Evolutionary conservation across 35 echinoderm and acorn worm species (phyloP).

Genomic region (Ophioderma brevispina): DNA sequence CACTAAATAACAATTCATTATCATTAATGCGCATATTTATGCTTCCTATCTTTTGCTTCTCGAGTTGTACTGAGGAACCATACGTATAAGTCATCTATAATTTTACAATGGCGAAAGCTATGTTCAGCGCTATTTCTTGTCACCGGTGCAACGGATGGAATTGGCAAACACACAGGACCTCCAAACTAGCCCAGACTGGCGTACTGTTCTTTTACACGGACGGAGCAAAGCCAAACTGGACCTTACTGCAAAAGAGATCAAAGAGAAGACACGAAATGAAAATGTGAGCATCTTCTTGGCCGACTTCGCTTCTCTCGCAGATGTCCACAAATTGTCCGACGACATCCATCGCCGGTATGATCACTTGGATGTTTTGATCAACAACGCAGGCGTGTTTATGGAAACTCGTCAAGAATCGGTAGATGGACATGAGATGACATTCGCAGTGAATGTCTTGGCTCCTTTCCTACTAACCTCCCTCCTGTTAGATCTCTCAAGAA

Average conservation of each 20-base stretch:
- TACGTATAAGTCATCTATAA: too few relatives aligned
- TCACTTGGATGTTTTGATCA: constrained; percentile 82
- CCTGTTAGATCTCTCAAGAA: constrained; percentile 79
- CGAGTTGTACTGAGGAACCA: too few relatives aligned
- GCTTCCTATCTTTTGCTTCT: too few relatives aligned
- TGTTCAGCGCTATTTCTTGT: constrained; percentile 85
- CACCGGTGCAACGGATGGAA: constrained; percentile 94
- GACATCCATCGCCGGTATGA: constrained; percentile 62
- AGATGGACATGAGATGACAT: constrained; percentile 93
- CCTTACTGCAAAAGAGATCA: constrained; percentile 55
- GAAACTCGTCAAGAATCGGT: constrained; percentile 36
- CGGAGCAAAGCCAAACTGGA: constrained; percentile 46
- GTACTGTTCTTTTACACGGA: constrained; percentile 89
- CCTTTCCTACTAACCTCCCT: constrained; percentile 87
- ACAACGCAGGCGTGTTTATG: constrained; percentile 90
- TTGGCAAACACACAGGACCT: constrained; percentile 93
- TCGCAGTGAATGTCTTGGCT: constrained; percentile 90
- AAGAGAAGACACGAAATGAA: constrained; percentile 60
- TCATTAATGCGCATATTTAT: too few relatives aligned
- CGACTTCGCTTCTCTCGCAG: constrained; percentile 67
- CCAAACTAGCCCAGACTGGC: constrained; percentile 72
- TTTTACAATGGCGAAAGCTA: too few relatives aligned
- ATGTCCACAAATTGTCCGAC: constrained; percentile 61
- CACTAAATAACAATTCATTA: too few relatives aligned
- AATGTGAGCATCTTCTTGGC: constrained; percentile 67